phyloP scores from a whole-genome alignment of 1,140 invertebrate species.

The Homalodisca vitripennis region DNA sequence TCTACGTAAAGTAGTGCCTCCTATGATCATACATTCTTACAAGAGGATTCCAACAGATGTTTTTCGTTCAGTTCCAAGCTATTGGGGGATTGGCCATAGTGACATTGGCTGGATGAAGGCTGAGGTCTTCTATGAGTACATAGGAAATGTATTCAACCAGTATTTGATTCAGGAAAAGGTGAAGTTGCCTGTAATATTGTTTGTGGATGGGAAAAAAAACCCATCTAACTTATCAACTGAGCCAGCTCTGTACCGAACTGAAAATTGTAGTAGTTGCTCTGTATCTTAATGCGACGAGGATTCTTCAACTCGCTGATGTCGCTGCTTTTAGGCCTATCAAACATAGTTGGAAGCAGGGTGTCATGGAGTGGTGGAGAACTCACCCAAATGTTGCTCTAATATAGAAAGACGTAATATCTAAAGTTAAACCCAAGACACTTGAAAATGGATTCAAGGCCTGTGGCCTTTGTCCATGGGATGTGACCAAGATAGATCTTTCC shows the following conservation, averaged over 20 bases:
- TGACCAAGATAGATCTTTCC: slow-evolving; percentile 44
- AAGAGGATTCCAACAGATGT: slow-evolving; percentile 30
- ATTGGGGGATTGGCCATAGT: slow-evolving; percentile 39
- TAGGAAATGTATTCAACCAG: too few species aligned
- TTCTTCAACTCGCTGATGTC: too few species aligned
- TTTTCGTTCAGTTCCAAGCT: slow-evolving; percentile 35
- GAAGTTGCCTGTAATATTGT: too few species aligned
- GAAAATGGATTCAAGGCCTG: too few species aligned
- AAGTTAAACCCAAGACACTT: too few species aligned
- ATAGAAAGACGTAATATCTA: slow-evolving; percentile 44
- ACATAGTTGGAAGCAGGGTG: too few species aligned
- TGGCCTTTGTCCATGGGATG: too few species aligned
- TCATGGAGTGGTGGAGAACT: too few species aligned
- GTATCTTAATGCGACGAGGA: slow-evolving; percentile 49
- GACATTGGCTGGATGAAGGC: slow-evolving; percentile 46
- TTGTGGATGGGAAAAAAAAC: too few species aligned
- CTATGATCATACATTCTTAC: slow-evolving; percentile 29
- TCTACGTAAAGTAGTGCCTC: neutral
- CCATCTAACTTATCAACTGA: too few species aligned
- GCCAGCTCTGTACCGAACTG: slow-evolving; percentile 48
- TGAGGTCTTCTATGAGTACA: slow-evolving; percentile 44
- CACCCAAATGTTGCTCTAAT: slow-evolving; percentile 39
- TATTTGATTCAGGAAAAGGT: too few species aligned
- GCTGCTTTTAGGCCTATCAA: slow-evolving; percentile 46
- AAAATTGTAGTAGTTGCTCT: slow-evolving; percentile 47